These are phyloP conservation scores for Acanthosoma haemorrhoidale DNA, from an alignment of 2,888 invertebrate species.

Conservation along the genomic window DNA sequence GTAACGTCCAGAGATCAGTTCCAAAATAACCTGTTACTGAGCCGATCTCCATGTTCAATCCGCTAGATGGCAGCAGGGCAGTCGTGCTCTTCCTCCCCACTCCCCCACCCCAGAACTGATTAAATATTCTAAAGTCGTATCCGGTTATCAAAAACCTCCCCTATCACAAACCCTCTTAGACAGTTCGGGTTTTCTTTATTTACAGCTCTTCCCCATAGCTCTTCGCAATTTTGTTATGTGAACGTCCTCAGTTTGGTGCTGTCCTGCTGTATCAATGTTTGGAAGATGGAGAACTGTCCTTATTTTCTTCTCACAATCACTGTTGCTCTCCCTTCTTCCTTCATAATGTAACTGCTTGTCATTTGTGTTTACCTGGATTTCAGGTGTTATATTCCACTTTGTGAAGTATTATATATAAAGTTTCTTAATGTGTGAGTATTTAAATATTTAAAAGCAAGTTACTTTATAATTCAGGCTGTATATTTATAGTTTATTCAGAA, in stretches of 20 bases:
- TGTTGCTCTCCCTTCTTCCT: background rate
- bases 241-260: too few relatives aligned
- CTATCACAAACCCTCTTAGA: constrained; percentile 12
- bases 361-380: background rate
- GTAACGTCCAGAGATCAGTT: background rate
- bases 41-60: background rate
- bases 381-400: constrained; percentile 9
- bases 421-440: constrained; percentile 12
- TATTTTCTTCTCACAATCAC: background rate
- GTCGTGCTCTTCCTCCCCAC: background rate
- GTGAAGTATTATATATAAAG: background rate
- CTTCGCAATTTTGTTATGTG: too few relatives aligned
- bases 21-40: background rate
- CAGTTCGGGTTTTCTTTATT: background rate
- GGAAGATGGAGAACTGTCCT: background rate
- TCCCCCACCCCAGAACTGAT: constrained; percentile 24
- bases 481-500: background rate
- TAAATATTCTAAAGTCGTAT: constrained; percentile 19
- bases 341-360: constrained; percentile 9
- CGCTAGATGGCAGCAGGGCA: background rate
- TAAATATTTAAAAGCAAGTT: background rate
- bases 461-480: background rate
- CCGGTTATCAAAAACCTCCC: constrained; percentile 35
- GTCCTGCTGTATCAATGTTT: too few relatives aligned
- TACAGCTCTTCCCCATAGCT: background rate